Conservation (phyloP, 1,140 invertebrate species). For the Magallana gigas region DNA sequence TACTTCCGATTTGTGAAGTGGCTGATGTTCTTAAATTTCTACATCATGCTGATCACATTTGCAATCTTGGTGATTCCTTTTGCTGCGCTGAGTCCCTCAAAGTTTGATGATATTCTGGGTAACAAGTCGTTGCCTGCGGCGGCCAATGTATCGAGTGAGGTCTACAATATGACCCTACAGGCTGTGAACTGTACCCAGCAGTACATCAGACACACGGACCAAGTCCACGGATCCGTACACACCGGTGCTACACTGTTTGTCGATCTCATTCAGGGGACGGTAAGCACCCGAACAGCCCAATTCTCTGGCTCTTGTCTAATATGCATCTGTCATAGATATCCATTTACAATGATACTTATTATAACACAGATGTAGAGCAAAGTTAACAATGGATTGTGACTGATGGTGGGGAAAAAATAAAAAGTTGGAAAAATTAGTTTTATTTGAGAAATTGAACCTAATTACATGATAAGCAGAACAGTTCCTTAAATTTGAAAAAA, state of each 20-base stretch:
- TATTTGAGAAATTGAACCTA: no score
- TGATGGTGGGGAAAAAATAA: no score
- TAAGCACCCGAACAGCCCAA: conserved; percentile 11
- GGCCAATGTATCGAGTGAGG: neutral
- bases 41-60: conserved; percentile 50
- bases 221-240: conserved; percentile 11
- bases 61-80: conserved; percentile 48
- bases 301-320: no score
- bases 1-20: conserved; percentile 57
- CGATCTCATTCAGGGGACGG: conserved; percentile 56
- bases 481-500: no score
- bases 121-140: neutral
- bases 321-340: no score
- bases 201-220: conserved; percentile 24
- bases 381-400: no score
- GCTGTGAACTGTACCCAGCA: conserved; percentile 50
- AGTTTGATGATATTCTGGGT: conserved; percentile 40
- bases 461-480: no score
- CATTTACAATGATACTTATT: no score
- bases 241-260: conserved; percentile 30
- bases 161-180: neutral
- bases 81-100: conserved; percentile 39
- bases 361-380: no score
- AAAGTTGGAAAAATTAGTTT: no score
- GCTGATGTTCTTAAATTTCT: conserved; percentile 54